Evolutionary conservation across 2,113 vertebrate genomes (phyloP).

Genomic region (Larimichthys crocea): DNA sequence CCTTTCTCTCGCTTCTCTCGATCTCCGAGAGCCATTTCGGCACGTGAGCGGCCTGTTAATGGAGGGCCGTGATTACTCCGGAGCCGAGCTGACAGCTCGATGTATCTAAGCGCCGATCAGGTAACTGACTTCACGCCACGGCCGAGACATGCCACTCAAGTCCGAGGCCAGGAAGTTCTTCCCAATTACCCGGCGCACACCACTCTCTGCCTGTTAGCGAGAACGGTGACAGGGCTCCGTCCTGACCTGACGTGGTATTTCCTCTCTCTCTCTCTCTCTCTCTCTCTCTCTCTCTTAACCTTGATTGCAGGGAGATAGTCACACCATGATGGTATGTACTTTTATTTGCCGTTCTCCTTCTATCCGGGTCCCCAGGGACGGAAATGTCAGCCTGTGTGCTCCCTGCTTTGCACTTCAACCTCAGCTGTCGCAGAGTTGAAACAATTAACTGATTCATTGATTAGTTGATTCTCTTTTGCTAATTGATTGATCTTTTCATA

Average conservation of each 20-base stretch:
- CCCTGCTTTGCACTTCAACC: no score
- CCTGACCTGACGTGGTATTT: constrained; percentile 30
- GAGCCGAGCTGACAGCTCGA: constrained; percentile 44
- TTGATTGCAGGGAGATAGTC: constrained; percentile 4
- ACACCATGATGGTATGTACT: not conserved
- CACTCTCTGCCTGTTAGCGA: constrained; percentile 49
- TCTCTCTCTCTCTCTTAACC: not conserved
- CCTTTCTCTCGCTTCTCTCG: not conserved
- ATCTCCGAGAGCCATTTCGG: not conserved
- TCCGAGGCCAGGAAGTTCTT: constrained; percentile 48
- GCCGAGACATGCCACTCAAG: constrained; percentile 58
- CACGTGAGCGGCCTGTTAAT: constrained; percentile 47
- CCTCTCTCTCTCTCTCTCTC: constrained; percentile 5
- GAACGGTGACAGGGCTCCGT: constrained; percentile 40
- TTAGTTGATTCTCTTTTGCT: not conserved
- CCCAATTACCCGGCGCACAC: constrained; percentile 63
- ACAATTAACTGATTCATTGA: not conserved
- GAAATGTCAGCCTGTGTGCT: not conserved
- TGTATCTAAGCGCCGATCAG: constrained; percentile 45
- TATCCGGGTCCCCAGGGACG: no score
- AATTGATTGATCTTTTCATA: not conserved
- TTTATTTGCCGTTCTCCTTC: constrained; percentile 3
- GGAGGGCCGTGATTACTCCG: constrained; percentile 48
- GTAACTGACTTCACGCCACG: constrained; percentile 31
- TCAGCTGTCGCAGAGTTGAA: not conserved